These are phyloP conservation scores for Leptopilina boulardi DNA, from an alignment of 1,140 invertebrate species.

Conservation along the genomic window DNA sequence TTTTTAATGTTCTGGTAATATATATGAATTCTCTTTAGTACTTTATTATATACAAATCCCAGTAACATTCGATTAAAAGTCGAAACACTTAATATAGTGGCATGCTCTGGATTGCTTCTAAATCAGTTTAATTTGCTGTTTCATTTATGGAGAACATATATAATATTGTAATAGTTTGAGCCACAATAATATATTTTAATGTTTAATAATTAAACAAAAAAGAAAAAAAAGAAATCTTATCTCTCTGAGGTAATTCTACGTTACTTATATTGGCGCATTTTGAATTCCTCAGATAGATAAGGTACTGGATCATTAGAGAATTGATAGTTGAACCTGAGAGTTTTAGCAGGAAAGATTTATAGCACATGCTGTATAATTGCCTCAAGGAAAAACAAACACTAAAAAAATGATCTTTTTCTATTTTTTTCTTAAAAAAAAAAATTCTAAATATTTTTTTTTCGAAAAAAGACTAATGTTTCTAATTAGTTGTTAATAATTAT, in stretches of 20 bases:
- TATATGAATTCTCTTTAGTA: background rate
- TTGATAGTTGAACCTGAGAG: constrained; percentile 63
- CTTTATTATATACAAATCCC: background rate
- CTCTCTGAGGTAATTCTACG: constrained; percentile 48
- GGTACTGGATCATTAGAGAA: constrained; percentile 48
- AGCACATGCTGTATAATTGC: constrained; percentile 27
- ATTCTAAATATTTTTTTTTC: background rate
- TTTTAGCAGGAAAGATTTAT: constrained; percentile 54
- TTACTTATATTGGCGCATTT: constrained; percentile 7
- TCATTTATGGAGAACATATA: constrained; percentile 50
- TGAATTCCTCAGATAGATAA: constrained; percentile 52
- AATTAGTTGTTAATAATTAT: background rate
- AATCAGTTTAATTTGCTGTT: constrained; percentile 61
- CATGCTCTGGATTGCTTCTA: constrained; percentile 62
- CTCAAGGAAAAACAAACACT: constrained; percentile 32
- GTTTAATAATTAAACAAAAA: constrained; percentile 38
- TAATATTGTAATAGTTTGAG: constrained; percentile 26
- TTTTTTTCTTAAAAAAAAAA: background rate
- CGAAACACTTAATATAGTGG: constrained; percentile 53
- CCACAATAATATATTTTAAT: constrained; percentile 41
- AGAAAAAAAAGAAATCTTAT: constrained; percentile 45
- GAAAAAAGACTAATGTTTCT: too few species aligned
- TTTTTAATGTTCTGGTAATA: background rate
- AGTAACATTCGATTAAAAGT: constrained; percentile 30
- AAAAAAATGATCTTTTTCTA: background rate